phyloP scores from a whole-genome alignment of 2,888 invertebrate genomes.

The Lasioglossum leucozonium region DNA sequence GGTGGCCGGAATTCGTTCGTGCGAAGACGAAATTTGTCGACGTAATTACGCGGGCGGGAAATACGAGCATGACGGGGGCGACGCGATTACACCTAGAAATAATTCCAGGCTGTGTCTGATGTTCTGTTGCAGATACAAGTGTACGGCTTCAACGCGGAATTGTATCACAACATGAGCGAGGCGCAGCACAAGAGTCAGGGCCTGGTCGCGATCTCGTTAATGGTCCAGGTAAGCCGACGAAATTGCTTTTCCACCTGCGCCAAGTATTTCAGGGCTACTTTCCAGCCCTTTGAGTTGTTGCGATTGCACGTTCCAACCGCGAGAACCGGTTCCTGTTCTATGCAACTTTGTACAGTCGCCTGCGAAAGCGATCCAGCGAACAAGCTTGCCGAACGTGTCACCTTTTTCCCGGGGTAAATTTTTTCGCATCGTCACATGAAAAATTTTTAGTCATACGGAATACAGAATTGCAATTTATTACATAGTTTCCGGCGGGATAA shows the following conservation, averaged over 20 bases:
- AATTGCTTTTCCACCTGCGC: background rate
- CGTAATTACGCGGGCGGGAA: constrained; percentile 47
- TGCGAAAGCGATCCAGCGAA: background rate
- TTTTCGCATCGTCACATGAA: background rate
- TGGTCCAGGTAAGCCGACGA: constrained; percentile 93
- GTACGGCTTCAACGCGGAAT: constrained; percentile 97
- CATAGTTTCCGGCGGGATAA: background rate
- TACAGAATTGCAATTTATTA: background rate
- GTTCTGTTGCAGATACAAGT: constrained; percentile 93
- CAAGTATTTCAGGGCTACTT: background rate
- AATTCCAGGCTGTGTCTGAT: constrained; percentile 44
- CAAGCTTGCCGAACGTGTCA: background rate
- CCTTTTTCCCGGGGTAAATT: background rate
- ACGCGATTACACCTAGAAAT: constrained; percentile 49
- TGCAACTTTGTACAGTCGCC: background rate
- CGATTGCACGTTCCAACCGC: background rate
- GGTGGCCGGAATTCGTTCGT: constrained; percentile 41
- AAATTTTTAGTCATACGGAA: background rate
- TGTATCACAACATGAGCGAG: constrained; percentile 98
- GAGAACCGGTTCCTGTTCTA: background rate
- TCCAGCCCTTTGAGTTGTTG: constrained; percentile 4
- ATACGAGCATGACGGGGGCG: constrained; percentile 25
- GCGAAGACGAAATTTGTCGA: constrained; percentile 60
- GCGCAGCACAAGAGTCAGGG: constrained; percentile 99
- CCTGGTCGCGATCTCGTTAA: constrained; percentile 96